Evolutionary conservation across 2,113 vertebrate species (phyloP).

Genomic region (Phalacrocorax brasilianus): DNA sequence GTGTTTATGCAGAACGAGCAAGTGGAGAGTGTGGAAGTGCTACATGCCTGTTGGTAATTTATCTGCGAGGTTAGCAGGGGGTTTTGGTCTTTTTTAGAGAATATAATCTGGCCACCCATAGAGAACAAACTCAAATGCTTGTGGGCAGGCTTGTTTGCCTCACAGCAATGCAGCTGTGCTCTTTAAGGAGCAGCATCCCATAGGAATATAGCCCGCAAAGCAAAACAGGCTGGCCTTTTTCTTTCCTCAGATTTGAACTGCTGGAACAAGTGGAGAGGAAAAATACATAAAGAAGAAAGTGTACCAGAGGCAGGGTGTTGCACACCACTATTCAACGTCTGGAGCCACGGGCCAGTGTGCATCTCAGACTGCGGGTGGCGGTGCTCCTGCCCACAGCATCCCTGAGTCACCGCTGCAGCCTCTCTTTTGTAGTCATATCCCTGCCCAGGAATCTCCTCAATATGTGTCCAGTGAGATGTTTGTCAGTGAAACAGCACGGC

Average conservation of each 20-base stretch:
- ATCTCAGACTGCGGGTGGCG: rapidly evolving
- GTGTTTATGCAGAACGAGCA: background rate
- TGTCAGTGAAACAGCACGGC: background rate
- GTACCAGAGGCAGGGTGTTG: background rate
- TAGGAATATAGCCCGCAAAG: background rate
- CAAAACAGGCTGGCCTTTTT: background rate
- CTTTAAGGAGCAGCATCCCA: constrained; percentile 15
- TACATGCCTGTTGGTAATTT: background rate
- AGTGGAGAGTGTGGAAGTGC: background rate
- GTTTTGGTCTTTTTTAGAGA: background rate
- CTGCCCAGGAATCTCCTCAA: rapidly evolving
- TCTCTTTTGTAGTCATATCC: background rate
- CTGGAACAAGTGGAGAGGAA: background rate
- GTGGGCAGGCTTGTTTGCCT: background rate
- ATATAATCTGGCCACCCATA: constrained; percentile 23
- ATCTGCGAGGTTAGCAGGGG: background rate
- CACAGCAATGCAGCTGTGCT: constrained; percentile 8
- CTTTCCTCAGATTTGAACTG: background rate
- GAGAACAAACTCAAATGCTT: background rate
- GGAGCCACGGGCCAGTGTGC: rapidly evolving
- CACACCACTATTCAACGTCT: rapidly evolving
- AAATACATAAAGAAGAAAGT: background rate
- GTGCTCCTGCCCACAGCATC: background rate
- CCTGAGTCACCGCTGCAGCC: background rate
- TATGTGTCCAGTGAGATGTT: background rate